phyloP scores from a whole-genome alignment of 2,797 vertebrate genomes.

The Platalea minor region DNA sequence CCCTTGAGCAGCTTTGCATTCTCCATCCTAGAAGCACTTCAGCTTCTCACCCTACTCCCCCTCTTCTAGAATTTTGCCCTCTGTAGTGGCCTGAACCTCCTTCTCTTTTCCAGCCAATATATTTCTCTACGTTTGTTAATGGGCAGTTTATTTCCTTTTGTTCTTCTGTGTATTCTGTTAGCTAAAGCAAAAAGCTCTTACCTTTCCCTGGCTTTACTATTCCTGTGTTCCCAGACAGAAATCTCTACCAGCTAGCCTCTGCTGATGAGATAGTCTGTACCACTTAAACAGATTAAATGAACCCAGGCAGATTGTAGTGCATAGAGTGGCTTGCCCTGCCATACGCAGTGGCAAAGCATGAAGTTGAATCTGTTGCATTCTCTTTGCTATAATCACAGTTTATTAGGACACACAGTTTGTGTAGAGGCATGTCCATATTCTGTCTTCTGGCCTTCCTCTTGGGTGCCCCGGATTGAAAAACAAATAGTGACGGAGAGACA shows the following conservation, averaged over 20 bases:
- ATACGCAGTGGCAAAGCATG: not conserved
- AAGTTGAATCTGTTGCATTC: not conserved
- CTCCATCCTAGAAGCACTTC: not conserved
- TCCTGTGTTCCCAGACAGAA: not conserved
- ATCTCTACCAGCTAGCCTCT: not conserved
- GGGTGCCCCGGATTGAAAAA: not conserved
- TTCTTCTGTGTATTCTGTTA: not conserved
- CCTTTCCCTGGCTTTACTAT: not conserved
- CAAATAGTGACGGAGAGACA: not conserved
- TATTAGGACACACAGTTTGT: not conserved
- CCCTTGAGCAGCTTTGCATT: not conserved
- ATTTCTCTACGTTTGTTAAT: not conserved
- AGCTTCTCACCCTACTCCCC: not conserved
- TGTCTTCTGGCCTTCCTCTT: not conserved
- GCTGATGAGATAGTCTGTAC: not conserved
- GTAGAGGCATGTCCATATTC: not conserved
- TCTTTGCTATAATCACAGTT: not conserved
- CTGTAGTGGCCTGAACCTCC: not conserved
- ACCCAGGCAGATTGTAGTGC: not conserved
- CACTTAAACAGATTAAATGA: not conserved
- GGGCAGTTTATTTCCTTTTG: not conserved
- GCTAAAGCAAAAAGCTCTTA: not conserved
- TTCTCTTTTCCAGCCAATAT: not conserved
- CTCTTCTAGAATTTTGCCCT: not conserved
- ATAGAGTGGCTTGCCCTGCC: not conserved